Percentiles rank a stretch among this genome's conserved stretches.
phyloP scores from a whole-genome alignment of 1,140 invertebrate species.

The Brachionus sp. region DNA sequence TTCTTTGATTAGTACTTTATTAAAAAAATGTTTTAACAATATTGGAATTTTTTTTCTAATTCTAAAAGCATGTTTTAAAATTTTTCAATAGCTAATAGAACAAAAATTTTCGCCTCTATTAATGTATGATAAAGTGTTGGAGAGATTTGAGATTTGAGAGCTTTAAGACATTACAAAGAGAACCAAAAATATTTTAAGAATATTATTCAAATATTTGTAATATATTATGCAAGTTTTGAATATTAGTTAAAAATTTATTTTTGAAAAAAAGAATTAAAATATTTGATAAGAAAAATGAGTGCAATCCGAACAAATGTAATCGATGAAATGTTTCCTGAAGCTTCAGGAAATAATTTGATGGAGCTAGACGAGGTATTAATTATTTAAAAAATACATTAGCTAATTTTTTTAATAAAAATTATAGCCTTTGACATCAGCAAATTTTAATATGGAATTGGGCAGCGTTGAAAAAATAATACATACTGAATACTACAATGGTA shows the following conservation, averaged over 20 bases:
- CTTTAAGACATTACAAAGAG: no score
- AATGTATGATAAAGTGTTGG: no score
- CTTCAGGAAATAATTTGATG: slow-evolving; percentile 22
- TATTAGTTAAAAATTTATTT: background rate
- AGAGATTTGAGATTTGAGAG: no score
- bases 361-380: slow-evolving; percentile 26
- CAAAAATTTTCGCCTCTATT: no score
- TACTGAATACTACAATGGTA: slow-evolving; percentile 35
- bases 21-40: no score
- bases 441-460: slow-evolving; percentile 1
- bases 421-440: slow-evolving; percentile 10
- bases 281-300: slow-evolving; percentile 12
- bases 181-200: no score
- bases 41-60: no score
- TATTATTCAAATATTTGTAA: no score
- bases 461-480: slow-evolving; percentile 12
- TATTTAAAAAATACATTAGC: background rate
- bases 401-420: background rate
- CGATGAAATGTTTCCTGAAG: slow-evolving; percentile 43
- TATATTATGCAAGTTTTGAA: background rate
- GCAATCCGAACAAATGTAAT: slow-evolving; percentile 8
- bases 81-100: no score
- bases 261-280: background rate
- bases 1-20: no score
- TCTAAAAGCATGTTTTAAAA: no score